These are phyloP conservation scores for Sphaeramia orbicularis DNA, from an alignment of 2,797 vertebrate species.

Conservation along the genomic window DNA sequence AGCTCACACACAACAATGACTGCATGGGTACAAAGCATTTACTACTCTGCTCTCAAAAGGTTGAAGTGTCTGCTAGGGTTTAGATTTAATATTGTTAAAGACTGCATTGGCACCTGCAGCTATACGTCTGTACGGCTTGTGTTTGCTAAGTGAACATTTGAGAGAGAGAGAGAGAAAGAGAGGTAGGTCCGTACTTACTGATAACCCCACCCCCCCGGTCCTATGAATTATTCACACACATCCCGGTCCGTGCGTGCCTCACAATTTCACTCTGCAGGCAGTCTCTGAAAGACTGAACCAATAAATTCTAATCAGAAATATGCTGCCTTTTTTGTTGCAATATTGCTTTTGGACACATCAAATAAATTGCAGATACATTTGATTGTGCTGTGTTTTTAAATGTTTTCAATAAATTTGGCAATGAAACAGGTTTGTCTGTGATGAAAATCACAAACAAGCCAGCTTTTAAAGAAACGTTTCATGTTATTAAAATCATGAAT, in stretches of 20 bases:
- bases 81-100: slow-evolving; percentile 18
- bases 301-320: slow-evolving; percentile 15
- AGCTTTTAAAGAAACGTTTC: background rate
- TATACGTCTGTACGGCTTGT: too few species aligned
- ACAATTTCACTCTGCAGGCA: too few species aligned
- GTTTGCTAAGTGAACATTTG: too few species aligned
- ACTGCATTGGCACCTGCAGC: background rate
- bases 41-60: slow-evolving; percentile 7
- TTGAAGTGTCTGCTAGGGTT: slow-evolving; percentile 18
- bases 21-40: slow-evolving; percentile 89
- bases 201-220: too few species aligned
- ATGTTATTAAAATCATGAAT: slow-evolving; percentile 7
- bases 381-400: background rate
- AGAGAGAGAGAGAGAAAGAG: too few species aligned
- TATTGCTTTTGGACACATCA: slow-evolving; percentile 12
- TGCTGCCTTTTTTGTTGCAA: slow-evolving; percentile 10
- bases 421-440: too few species aligned
- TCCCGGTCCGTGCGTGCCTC: too few species aligned
- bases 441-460: background rate
- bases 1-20: slow-evolving; percentile 92
- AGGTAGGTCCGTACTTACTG: too few species aligned
- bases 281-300: background rate
- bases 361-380: slow-evolving; percentile 1
- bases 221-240: too few species aligned
- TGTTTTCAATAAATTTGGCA: background rate